Percentiles rank a stretch among this genome's conserved stretches.
Conservation (phyloP, 2,113 vertebrate genomes). For the Todiramphus saurophagus region DNA sequence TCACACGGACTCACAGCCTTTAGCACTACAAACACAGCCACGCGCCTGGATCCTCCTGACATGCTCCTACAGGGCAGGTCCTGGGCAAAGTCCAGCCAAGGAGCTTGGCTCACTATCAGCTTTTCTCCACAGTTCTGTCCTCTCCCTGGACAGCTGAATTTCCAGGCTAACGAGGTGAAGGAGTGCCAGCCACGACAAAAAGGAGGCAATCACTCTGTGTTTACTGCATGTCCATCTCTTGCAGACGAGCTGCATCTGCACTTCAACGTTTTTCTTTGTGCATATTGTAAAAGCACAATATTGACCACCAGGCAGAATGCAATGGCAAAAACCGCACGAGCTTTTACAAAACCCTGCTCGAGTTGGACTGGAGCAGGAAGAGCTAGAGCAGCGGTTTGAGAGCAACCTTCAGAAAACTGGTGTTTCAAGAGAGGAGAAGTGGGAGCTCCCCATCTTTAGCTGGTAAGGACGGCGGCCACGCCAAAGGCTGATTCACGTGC, state of each 20-base stretch:
- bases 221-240: neutral
- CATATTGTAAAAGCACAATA: accelerated
- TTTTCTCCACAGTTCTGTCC: neutral
- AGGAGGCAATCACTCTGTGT: accelerated
- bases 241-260: neutral
- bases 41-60: neutral
- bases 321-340: accelerated
- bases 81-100: neutral
- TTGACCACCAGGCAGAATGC: too few species aligned
- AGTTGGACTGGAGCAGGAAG: accelerated
- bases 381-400: neutral
- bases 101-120: neutral
- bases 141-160: neutral
- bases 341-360: neutral
- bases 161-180: neutral
- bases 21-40: neutral
- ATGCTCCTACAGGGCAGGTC: accelerated
- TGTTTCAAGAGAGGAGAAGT: neutral
- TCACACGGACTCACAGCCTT: too few species aligned
- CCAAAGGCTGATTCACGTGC: constrained; percentile 7
- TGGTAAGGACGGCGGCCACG: neutral
- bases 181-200: accelerated
- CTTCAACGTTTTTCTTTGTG: neutral
- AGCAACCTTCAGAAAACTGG: neutral
- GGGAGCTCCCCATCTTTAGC: neutral